phyloP scores from a whole-genome alignment of 2,113 vertebrate genomes.

The Atrichornis clamosus region DNA sequence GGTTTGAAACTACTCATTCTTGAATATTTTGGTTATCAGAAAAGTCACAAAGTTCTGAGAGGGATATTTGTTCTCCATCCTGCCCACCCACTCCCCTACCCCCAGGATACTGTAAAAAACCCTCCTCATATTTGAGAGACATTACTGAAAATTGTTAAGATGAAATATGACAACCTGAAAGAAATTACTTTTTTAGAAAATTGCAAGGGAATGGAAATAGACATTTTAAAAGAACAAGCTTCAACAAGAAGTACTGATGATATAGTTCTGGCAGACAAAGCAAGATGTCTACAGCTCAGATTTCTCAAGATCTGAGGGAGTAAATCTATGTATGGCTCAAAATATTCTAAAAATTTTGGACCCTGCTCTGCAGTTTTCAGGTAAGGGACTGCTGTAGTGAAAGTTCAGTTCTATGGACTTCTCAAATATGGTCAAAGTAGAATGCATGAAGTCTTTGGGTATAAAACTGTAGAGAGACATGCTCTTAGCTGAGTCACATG shows the following conservation, averaged over 20 bases:
- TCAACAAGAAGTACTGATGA: not conserved
- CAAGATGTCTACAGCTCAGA: not conserved
- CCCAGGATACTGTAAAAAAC: not conserved
- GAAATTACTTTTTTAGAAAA: not conserved
- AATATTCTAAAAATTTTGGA: not conserved
- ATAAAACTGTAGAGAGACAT: not conserved
- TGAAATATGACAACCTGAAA: constrained; percentile 7
- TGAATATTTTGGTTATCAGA: not conserved
- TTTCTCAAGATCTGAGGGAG: not conserved
- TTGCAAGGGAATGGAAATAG: not conserved
- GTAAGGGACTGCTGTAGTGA: not conserved
- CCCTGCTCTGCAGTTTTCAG: not conserved
- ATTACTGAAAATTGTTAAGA: not conserved
- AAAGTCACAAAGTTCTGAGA: not conserved
- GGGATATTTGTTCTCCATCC: not conserved
- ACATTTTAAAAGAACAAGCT: constrained; percentile 4
- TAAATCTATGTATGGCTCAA: not conserved
- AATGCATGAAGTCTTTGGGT: not conserved
- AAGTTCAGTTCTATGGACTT: not conserved
- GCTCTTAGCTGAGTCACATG: not conserved
- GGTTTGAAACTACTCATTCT: not conserved
- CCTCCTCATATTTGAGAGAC: not conserved
- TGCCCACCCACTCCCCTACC: not conserved
- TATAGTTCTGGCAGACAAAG: not conserved
- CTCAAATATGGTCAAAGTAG: not conserved